phyloP scores from a whole-genome alignment of 2,797 vertebrate species.

The Coccyzus lansbergi region DNA sequence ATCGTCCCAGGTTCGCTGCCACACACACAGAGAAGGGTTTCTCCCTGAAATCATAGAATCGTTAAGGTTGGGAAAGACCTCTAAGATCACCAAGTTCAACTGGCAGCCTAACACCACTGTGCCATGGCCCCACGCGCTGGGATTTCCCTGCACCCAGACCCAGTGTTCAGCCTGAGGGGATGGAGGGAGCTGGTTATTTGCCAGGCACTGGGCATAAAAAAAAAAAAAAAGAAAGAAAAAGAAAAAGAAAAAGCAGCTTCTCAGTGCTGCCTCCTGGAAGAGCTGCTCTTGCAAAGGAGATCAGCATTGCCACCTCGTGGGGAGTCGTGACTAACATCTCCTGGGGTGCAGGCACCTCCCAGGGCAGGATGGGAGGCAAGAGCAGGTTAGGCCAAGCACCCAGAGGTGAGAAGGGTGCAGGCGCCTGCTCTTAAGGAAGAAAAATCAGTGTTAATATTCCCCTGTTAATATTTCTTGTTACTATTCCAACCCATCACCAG shows the following conservation, averaged over 20 bases:
- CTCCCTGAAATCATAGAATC: no score
- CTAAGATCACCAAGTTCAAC: no score
- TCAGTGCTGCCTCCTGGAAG: not conserved
- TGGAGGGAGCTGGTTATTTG: rapidly evolving
- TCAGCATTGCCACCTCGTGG: conserved; percentile 55
- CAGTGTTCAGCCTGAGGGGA: not conserved
- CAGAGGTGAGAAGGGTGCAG: not conserved
- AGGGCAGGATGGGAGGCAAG: not conserved
- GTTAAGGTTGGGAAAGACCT: no score
- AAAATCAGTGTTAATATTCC: rapidly evolving
- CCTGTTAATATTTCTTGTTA: rapidly evolving
- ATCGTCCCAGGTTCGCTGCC: not conserved
- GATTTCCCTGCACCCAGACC: no score
- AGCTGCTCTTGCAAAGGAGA: not conserved
- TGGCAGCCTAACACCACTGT: no score
- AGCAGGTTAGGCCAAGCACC: not conserved
- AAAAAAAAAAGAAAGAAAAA: no score
- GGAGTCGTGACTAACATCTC: not conserved
- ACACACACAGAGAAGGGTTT: rapidly evolving
- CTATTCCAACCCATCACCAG: not conserved
- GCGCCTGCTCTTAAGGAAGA: not conserved
- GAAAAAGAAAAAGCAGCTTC: not conserved
- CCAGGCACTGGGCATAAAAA: rapidly evolving
- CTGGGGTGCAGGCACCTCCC: not conserved
- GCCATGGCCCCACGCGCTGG: no score